phyloP scores from a whole-genome alignment of 1,140 invertebrate species.

The Whitmania pigra region DNA sequence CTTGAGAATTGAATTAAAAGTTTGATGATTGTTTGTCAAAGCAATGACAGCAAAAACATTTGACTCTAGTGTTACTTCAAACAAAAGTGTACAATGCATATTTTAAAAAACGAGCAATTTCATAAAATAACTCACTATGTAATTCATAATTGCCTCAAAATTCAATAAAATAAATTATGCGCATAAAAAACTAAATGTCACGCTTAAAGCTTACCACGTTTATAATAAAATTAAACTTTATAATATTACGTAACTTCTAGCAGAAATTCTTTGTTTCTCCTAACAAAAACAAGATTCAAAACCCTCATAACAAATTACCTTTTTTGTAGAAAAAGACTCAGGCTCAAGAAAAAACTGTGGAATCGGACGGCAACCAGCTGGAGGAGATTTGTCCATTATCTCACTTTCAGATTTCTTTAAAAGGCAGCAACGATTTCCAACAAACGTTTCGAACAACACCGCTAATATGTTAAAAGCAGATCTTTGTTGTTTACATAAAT shows the following conservation, averaged over 20 bases:
- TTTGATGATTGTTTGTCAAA: neutral
- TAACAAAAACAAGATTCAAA: slow-evolving; percentile 4
- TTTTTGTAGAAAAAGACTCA: slow-evolving; percentile 43
- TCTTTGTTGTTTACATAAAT: no score
- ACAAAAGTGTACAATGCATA: neutral
- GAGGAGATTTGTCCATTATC: no score
- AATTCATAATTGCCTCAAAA: neutral
- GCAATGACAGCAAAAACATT: neutral
- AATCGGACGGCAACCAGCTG: slow-evolving; percentile 31
- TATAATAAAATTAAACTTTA: neutral
- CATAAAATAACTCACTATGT: neutral
- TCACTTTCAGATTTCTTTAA: no score
- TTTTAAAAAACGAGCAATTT: no score
- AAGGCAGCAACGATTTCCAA: no score
- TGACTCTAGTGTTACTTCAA: neutral
- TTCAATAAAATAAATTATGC: neutral
- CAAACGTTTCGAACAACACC: no score
- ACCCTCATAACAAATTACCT: slow-evolving; percentile 31
- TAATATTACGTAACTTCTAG: no score
- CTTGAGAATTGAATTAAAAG: neutral
- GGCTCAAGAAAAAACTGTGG: slow-evolving; percentile 40
- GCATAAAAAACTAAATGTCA: neutral
- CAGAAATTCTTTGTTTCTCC: no score
- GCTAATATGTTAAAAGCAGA: no score
- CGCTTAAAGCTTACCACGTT: neutral